Evolutionary conservation across 2,797 vertebrate genomes (phyloP).

Genomic region (Xenops minutus): DNA sequence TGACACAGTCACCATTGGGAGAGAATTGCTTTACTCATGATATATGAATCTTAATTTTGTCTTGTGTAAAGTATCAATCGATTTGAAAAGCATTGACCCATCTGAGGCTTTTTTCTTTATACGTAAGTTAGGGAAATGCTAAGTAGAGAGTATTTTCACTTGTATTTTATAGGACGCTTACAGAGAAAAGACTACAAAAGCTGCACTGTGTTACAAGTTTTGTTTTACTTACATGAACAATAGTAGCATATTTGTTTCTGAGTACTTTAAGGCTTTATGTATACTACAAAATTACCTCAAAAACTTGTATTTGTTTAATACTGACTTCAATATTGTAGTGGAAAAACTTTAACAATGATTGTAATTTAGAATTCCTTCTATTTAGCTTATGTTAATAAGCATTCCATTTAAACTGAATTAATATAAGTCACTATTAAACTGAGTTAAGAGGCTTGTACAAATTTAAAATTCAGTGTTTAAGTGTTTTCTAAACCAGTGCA

Average conservation of each 20-base stretch:
- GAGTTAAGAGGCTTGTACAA: not conserved
- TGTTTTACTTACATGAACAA: not conserved
- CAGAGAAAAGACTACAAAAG: not conserved
- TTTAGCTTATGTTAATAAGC: not conserved
- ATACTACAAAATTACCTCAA: not conserved
- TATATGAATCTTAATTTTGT: not conserved
- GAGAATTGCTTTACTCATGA: not conserved
- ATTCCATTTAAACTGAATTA: not conserved
- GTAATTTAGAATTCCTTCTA: not conserved
- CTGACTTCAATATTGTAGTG: not conserved
- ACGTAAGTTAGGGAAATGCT: not conserved
- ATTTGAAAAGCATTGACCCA: not conserved
- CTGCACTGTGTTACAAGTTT: not conserved
- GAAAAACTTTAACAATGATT: not conserved
- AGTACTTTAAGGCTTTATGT: not conserved
- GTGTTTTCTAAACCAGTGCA: not conserved
- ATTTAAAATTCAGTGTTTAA: not conserved
- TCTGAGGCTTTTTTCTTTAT: not conserved
- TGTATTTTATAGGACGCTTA: not conserved
- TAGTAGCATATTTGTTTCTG: not conserved
- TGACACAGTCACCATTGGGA: not conserved
- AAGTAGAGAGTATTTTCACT: not conserved
- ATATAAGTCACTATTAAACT: not conserved
- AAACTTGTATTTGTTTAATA: rapidly evolving
- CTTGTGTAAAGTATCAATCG: not conserved